These are phyloP conservation scores for Lithophane leautieri DNA, from an alignment of 2,888 invertebrate genomes.

Conservation along the genomic window DNA sequence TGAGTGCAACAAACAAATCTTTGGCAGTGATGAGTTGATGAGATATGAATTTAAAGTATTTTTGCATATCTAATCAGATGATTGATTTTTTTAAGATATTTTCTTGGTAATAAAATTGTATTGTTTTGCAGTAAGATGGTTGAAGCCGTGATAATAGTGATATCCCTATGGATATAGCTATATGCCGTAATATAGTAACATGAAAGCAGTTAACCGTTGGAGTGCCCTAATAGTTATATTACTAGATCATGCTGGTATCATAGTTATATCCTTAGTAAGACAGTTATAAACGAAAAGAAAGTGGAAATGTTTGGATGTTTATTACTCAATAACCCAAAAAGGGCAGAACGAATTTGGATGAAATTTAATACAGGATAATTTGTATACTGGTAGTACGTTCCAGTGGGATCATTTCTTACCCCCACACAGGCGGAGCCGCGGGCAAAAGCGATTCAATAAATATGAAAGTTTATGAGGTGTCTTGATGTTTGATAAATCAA, in stretches of 20 bases:
- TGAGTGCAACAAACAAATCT: constrained; percentile 15
- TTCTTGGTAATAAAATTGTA: neutral
- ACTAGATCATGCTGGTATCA: too few species aligned
- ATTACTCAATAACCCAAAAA: too few species aligned
- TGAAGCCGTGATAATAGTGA: too few species aligned
- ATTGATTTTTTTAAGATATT: neutral
- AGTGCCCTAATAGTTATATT: too few species aligned
- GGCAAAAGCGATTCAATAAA: neutral
- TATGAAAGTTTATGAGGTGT: neutral
- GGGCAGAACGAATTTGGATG: neutral
- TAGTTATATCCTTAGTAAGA: too few species aligned
- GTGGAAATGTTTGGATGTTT: too few species aligned
- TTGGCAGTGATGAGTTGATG: constrained; percentile 13
- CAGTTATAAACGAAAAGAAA: too few species aligned
- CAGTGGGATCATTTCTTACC: neutral
- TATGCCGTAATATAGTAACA: too few species aligned
- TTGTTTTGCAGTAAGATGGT: neutral
- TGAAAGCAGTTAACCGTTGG: too few species aligned
- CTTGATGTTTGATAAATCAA: neutral
- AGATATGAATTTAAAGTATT: constrained; percentile 21
- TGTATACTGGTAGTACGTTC: neutral
- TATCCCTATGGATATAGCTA: too few species aligned
- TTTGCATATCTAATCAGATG: constrained; percentile 1
- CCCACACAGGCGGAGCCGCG: too few species aligned
- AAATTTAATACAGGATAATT: neutral